phyloP scores from a whole-genome alignment of 2,113 vertebrate genomes.

The Chionodraco myersi region DNA sequence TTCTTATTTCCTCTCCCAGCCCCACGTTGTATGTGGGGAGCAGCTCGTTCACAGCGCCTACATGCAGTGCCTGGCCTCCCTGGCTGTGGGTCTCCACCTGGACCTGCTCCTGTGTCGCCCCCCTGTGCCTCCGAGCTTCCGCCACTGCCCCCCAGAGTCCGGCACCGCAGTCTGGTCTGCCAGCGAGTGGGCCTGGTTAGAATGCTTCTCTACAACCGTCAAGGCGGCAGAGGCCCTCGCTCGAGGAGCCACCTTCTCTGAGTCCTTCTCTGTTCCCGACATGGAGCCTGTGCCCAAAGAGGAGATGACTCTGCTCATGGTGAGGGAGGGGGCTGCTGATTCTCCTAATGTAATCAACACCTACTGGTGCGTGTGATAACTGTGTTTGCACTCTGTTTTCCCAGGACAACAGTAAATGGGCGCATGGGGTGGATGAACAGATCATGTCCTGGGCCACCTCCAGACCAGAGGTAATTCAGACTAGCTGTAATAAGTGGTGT shows the following conservation, averaged over 20 bases:
- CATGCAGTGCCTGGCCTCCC: constrained; percentile 84
- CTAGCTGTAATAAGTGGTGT: constrained; percentile 40
- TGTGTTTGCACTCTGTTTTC: constrained; percentile 64
- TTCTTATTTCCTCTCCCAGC: constrained; percentile 55
- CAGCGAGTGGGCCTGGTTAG: constrained; percentile 85
- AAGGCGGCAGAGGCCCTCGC: constrained; percentile 85
- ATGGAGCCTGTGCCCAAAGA: constrained; percentile 95
- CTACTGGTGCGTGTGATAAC: not conserved
- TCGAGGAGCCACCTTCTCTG: constrained; percentile 82
- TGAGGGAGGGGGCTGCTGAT: constrained; percentile 62
- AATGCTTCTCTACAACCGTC: constrained; percentile 81
- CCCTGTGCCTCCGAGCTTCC: constrained; percentile 17
- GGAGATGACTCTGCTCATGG: constrained; percentile 90
- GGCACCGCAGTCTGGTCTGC: constrained; percentile 66
- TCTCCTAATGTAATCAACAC: constrained; percentile 38
- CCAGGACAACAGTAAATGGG: constrained; percentile 88
- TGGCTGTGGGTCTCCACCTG: constrained; percentile 82
- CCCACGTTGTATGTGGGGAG: constrained; percentile 82
- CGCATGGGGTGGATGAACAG: constrained; percentile 87
- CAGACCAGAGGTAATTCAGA: constrained; percentile 88
- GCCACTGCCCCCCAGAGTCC: constrained; percentile 66
- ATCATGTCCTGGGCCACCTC: constrained; percentile 87
- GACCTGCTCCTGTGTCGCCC: constrained; percentile 81
- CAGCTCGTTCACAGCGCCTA: constrained; percentile 87
- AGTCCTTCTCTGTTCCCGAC: constrained; percentile 80